These are phyloP conservation scores for Lepus europaeus DNA, from an alignment of 2,113 vertebrate genomes.

Conservation along the genomic window DNA sequence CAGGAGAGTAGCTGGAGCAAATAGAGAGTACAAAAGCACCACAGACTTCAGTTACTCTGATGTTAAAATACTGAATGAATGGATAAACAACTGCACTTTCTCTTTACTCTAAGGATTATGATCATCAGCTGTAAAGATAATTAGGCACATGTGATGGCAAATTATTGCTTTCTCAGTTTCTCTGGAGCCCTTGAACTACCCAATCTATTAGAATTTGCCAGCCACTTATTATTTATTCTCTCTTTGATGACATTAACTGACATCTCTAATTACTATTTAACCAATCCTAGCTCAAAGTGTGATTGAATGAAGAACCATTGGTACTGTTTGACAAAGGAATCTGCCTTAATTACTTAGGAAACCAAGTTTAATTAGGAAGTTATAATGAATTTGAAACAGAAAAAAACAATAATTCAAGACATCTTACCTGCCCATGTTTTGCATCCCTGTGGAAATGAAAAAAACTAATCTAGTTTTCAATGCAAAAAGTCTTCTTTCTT, in stretches of 20 bases:
- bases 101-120: background rate
- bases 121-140: background rate
- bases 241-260: background rate
- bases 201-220: background rate
- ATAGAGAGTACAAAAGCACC: background rate
- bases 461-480: conserved; percentile 22
- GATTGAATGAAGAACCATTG: background rate
- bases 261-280: conserved; percentile 56
- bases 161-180: conserved; percentile 32
- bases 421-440: background rate
- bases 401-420: background rate
- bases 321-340: conserved; percentile 40
- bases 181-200: background rate
- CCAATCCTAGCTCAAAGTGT: background rate
- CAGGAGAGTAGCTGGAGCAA: background rate
- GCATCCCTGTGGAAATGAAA: background rate
- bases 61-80: background rate
- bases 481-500: background rate
- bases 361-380: conserved; percentile 31
- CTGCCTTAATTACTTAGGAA: background rate
- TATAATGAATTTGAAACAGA: conserved; percentile 1
- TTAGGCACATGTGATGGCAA: background rate
- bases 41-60: background rate
- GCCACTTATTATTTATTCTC: background rate
- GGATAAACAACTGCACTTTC: background rate